Base-by-base conservation (phyloP, 2,888 invertebrate species). In the Hybos culiciformis region DNA sequence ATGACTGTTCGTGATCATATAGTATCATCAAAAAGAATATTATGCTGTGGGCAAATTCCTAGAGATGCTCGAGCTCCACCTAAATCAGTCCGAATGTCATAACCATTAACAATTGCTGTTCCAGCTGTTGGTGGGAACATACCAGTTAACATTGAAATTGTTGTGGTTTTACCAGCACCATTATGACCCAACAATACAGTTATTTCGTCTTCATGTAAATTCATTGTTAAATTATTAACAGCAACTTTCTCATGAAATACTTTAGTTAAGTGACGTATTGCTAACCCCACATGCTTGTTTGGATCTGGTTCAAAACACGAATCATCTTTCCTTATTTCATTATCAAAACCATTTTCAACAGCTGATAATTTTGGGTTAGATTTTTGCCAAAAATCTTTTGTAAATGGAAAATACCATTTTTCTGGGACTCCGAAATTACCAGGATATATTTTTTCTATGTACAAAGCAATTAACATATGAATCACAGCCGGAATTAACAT, bases 141-240 rank as follows among this genome's bases (percentile, higher is more conserved):
- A n/a, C 80, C 91, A 42, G 86, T 88, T 26, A 92, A 66, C 77
- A 92, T 88, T 1, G 84, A 84, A 72, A 93, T 84, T 6, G 90
- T 83, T 0, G 91, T 91, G 3, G 87, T 86, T 69, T 92, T 92
- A 11, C 91, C 91, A 37, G 91, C 88, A 2, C 58, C 61, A 44
- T 61, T 61, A 48, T 83, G 82, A 1, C 83, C 84, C 41, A 86
- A 67, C 6, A 84, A 60, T 3, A 84, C 85, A 78, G 91, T 91
- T 48, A 92, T 90, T 68, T 93, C 90, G 47, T 83, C 80, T 57
- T 85, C 80, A 58, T 83, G 91, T 70, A 92, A 80, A 53, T 83
- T 83, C 52, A 87, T 54, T 23, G 72, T 72, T 46, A 85, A 66
- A 50, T 77, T 72, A 50, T 75, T 68, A 0, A 81, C 80, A 2